Evolutionary conservation across 2,113 vertebrate species (phyloP).

Genomic region (Lota lota): DNA sequence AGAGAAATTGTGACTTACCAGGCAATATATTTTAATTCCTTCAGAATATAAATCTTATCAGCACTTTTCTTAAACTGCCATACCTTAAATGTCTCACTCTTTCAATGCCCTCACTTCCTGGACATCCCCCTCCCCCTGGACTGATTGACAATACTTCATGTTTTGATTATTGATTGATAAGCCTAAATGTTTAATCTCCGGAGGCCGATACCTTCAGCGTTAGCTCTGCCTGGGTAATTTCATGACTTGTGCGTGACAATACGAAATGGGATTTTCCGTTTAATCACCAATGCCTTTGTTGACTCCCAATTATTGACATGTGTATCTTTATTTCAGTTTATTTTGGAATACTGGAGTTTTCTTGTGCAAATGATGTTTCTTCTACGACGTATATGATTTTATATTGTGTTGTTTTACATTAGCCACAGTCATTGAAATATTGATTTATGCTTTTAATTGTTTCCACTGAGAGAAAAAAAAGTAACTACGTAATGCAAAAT

Average conservation of each 20-base stretch:
- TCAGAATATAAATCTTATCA: not conserved
- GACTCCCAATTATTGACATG: no score
- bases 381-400: no score
- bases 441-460: conserved; percentile 37
- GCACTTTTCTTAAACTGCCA: conserved; percentile 54
- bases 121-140: conserved; percentile 3
- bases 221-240: no score
- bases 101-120: conserved; percentile 18
- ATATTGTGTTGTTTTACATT: conserved; percentile 44
- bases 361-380: no score
- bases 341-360: no score
- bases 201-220: no score
- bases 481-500: conserved; percentile 58
- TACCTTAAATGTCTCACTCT: conserved; percentile 42
- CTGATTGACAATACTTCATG: conserved; percentile 6
- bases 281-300: no score
- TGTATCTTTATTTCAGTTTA: no score
- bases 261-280: no score
- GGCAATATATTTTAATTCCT: not conserved
- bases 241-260: no score
- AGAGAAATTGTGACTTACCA: not conserved
- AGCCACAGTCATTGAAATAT: conserved; percentile 50
- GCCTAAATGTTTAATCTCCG: no score
- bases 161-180: conserved; percentile 6
- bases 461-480: conserved; percentile 39